phyloP scores from a whole-genome alignment of 2,113 vertebrate species.

The Petrocephalus zakoni region DNA sequence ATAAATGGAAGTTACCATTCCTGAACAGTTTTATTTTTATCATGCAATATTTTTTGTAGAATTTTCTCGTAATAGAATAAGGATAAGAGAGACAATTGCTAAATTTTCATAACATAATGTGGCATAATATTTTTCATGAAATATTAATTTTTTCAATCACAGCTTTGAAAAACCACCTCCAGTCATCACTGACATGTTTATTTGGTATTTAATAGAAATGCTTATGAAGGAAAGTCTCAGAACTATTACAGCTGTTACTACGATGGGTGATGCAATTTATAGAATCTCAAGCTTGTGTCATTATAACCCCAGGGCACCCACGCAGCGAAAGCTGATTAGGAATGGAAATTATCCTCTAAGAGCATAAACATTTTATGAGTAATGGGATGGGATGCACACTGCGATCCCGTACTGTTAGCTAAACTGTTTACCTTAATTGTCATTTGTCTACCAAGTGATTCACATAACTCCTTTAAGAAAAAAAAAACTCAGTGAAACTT shows the following conservation, averaged over 20 bases:
- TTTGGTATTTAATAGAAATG: neutral
- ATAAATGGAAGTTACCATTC: neutral
- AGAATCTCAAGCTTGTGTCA: conserved; percentile 14
- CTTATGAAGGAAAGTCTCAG: neutral
- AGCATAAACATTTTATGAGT: conserved; percentile 28
- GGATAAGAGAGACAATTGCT: neutral
- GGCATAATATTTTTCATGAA: neutral
- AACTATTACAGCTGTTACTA: conserved; percentile 30
- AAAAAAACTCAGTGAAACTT: conserved; percentile 9
- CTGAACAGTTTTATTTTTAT: neutral
- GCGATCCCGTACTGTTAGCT: conserved; percentile 25
- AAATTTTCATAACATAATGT: neutral
- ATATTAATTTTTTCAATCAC: neutral
- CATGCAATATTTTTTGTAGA: neutral
- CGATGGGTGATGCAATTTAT: conserved; percentile 28
- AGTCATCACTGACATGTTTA: neutral
- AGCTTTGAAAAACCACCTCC: neutral
- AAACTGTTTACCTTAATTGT: conserved; percentile 30
- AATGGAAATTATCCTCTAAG: conserved; percentile 24
- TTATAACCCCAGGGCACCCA: conserved; percentile 13
- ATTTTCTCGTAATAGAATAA: neutral
- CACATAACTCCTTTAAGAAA: neutral
- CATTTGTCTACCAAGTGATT: conserved; percentile 13
- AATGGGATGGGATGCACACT: conserved; percentile 15
- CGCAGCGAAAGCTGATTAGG: conserved; percentile 35